Evolutionary conservation across 2,888 invertebrate species (phyloP).

Genomic region (Melolontha melolontha): DNA sequence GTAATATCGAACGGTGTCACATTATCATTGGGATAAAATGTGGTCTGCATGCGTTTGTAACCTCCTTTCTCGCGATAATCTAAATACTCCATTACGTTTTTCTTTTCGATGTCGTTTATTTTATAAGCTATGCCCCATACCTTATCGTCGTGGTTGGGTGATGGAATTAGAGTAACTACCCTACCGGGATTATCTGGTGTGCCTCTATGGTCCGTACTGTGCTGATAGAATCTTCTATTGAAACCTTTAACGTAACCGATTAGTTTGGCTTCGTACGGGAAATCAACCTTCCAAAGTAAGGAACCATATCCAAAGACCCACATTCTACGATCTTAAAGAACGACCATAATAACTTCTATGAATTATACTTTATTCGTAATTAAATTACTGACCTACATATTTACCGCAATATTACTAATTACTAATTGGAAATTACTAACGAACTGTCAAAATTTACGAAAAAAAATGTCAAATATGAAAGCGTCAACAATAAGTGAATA

Average conservation of each 20-base stretch:
- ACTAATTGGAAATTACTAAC: no score
- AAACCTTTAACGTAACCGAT: conserved; percentile 88
- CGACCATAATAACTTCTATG: no score
- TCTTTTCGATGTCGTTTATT: conserved; percentile 77
- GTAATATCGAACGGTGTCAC: conserved; percentile 73
- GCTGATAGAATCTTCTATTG: conserved; percentile 91
- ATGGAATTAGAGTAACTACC: conserved; percentile 86
- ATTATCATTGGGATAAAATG: conserved; percentile 75
- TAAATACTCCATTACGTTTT: conserved; percentile 81
- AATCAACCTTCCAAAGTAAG: conserved; percentile 95
- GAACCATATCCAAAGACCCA: conserved; percentile 99
- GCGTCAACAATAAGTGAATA: no score
- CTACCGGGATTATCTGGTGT: conserved; percentile 88
- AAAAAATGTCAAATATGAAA: no score
- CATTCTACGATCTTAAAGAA: conserved; percentile 64
- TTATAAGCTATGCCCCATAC: conserved; percentile 97
- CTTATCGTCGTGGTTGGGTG: conserved; percentile 68
- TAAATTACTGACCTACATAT: no score
- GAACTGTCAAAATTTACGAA: no score
- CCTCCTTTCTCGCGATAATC: conserved; percentile 95
- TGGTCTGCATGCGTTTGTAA: conserved; percentile 78
- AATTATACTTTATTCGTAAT: no score
- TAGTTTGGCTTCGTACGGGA: conserved; percentile 82
- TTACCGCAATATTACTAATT: no score
- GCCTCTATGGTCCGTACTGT: conserved; percentile 94